These are phyloP conservation scores for Thaumatotibia leucotreta DNA, from an alignment of 1,140 invertebrate species.

Conservation along the genomic window DNA sequence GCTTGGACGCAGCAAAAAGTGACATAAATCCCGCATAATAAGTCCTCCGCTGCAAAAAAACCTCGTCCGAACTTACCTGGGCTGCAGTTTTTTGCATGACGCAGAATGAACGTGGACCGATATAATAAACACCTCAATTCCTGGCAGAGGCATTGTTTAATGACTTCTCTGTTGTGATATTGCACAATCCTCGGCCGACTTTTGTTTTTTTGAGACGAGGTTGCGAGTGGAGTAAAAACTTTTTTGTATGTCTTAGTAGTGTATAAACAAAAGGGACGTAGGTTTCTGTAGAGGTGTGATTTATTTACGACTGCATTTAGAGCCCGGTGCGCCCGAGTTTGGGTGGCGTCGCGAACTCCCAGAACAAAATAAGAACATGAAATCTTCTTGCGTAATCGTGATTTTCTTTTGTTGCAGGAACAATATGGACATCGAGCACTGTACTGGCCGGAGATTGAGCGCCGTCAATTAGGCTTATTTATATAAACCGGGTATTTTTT, in stretches of 20 bases:
- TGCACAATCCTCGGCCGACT: constrained; percentile 64
- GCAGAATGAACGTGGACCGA: constrained; percentile 50
- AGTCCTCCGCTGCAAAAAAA: constrained; percentile 55
- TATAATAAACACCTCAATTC: constrained; percentile 75
- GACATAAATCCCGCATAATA: constrained; percentile 76
- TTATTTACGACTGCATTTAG: constrained; percentile 69
- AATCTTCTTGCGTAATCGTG: constrained; percentile 26
- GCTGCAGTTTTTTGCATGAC: constrained; percentile 54
- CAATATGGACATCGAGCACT: constrained; percentile 50
- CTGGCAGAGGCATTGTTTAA: constrained; percentile 71
- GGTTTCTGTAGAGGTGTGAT: constrained; percentile 69
- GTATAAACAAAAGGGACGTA: constrained; percentile 68
- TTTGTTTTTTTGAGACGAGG: constrained; percentile 45
- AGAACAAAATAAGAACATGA: constrained; percentile 17
- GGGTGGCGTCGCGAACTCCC: constrained; percentile 35
- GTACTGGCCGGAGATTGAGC: constrained; percentile 27
- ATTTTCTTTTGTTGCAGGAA: constrained; percentile 65
- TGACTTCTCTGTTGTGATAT: constrained; percentile 74
- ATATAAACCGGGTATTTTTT: constrained; percentile 34
- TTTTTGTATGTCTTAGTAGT: constrained; percentile 69
- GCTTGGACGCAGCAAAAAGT: constrained; percentile 70
- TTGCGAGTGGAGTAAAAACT: constrained; percentile 60
- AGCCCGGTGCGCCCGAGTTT: constrained; percentile 54
- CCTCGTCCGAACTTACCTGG: constrained; percentile 59
- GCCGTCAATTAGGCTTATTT: constrained; percentile 31